Conservation (phyloP, 2,797 vertebrate species). For the Ibycter americanus region DNA sequence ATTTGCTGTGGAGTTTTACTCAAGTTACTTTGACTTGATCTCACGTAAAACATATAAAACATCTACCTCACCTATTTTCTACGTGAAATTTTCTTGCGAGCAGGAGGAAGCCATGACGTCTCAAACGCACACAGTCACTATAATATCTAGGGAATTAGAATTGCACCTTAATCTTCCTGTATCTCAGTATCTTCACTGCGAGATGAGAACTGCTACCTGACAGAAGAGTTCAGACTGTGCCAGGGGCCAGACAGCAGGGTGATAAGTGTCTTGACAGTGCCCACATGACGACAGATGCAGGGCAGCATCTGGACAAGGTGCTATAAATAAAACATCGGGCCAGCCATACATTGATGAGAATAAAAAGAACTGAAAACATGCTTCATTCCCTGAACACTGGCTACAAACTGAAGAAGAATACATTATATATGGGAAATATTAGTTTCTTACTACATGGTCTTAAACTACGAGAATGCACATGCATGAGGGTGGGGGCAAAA, state of each 20-base stretch:
- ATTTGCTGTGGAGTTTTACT: neutral
- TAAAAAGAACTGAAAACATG: neutral
- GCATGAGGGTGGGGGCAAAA: neutral
- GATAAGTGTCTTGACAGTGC: neutral
- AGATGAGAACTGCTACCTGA: neutral
- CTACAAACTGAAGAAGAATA: neutral
- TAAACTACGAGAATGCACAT: neutral
- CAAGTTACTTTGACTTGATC: neutral
- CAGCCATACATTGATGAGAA: neutral
- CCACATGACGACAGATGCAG: neutral
- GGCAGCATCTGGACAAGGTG: neutral
- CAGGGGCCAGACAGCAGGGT: neutral
- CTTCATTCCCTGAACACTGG: neutral
- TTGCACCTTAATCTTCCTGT: neutral
- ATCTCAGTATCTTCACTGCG: neutral
- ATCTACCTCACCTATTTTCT: neutral
- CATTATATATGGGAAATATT: accelerated
- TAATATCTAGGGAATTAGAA: neutral
- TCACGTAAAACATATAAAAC: neutral
- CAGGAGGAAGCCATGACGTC: neutral
- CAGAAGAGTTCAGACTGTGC: neutral
- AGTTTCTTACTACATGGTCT: neutral
- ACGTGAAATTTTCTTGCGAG: neutral
- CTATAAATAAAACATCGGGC: neutral
- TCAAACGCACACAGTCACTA: neutral